Evolutionary conservation across 2,113 vertebrate species (phyloP).

Genomic region (Salminus brasiliensis): DNA sequence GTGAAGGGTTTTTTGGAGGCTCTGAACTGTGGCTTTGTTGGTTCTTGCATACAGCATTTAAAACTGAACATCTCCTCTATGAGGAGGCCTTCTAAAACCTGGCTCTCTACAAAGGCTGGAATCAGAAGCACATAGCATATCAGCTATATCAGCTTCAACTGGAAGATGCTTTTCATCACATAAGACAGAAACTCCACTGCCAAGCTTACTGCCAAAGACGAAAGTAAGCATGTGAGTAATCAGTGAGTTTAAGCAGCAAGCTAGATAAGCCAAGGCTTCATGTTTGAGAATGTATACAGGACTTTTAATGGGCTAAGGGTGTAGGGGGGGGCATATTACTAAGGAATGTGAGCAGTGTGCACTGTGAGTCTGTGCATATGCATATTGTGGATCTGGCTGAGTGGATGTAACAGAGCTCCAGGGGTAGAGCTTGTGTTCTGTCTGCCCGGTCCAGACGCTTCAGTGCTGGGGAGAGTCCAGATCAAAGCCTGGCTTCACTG

Average conservation of each 20-base stretch:
- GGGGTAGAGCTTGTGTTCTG: constrained; percentile 26
- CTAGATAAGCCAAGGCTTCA: neutral
- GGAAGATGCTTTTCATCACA: neutral
- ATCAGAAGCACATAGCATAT: neutral
- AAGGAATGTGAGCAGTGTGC: constrained; percentile 10
- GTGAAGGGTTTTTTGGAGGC: no score
- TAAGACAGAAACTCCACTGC: neutral
- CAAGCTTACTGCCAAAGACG: neutral
- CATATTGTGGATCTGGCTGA: constrained; percentile 7
- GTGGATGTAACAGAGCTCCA: constrained; percentile 13
- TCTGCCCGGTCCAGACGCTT: constrained; percentile 24
- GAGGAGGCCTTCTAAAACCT: neutral
- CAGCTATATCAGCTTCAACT: neutral
- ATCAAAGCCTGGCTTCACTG: constrained; percentile 37
- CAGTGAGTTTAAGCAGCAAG: neutral
- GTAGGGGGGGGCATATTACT: neutral
- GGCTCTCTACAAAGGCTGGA: neutral
- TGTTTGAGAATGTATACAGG: neutral
- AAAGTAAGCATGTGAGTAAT: neutral
- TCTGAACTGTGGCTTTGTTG: no score
- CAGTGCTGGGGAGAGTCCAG: constrained; percentile 35
- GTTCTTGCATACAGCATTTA: no score
- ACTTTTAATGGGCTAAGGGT: neutral
- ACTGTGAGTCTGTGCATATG: neutral
- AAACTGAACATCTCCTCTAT: neutral